phyloP scores from a whole-genome alignment of 1,140 invertebrate species.

The Eufriesea mexicana region DNA sequence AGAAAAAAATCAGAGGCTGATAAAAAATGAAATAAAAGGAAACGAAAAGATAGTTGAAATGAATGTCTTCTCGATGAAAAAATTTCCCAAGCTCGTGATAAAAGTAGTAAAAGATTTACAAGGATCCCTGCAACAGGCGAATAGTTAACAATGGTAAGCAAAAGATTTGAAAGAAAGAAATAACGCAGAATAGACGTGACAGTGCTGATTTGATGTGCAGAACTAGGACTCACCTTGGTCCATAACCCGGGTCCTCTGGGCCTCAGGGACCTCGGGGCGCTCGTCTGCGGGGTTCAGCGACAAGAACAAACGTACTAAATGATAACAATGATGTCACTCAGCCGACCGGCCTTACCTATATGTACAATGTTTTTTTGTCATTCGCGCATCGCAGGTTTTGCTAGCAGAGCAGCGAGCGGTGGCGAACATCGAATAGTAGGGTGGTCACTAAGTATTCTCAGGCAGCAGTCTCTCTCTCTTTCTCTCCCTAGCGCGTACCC shows the following conservation, averaged over 20 bases:
- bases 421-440: slow-evolving; percentile 30
- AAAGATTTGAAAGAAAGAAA: background rate
- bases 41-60: background rate
- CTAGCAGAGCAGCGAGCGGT: slow-evolving; percentile 60
- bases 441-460: slow-evolving; percentile 5
- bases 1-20: too few relatives aligned
- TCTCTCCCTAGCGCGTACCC: background rate
- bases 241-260: slow-evolving; percentile 78
- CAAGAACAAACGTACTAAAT: slow-evolving; percentile 91
- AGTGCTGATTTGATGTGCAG: slow-evolving; percentile 39
- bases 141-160: background rate
- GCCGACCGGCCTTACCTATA: slow-evolving; percentile 70
- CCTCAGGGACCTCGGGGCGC: slow-evolving; percentile 81
- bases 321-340: slow-evolving; percentile 83
- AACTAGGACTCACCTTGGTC: slow-evolving; percentile 73
- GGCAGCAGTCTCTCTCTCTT: slow-evolving; percentile 10
- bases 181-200: background rate
- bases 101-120: background rate
- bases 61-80: background rate
- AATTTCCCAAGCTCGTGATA: rapidly evolving
- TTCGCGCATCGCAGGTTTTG: slow-evolving; percentile 64
- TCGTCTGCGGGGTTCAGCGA: slow-evolving; percentile 87
- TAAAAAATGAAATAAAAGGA: too few relatives aligned
- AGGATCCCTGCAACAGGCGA: background rate
- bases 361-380: slow-evolving; percentile 68